Evolutionary conservation across 2,888 invertebrate genomes (phyloP).

Genomic region (Arrhopalites spinosus): DNA sequence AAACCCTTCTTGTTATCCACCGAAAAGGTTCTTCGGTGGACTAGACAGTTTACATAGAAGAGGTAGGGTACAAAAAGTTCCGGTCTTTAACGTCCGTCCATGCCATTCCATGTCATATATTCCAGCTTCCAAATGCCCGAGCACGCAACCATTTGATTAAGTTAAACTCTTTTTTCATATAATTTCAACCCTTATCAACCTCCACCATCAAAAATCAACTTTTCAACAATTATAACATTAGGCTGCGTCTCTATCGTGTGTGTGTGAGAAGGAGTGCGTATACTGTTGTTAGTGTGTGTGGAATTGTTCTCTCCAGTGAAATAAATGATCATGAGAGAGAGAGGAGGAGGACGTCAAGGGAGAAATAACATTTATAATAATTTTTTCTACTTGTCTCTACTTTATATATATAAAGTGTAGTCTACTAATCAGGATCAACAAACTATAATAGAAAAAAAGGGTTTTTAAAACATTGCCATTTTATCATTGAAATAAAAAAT

Average conservation of each 20-base stretch:
- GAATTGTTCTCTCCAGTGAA: not conserved
- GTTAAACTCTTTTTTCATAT: slow-evolving; percentile 26
- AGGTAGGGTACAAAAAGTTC: slow-evolving; percentile 32
- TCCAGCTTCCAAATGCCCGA: slow-evolving; percentile 11
- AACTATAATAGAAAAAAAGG: too few relatives aligned
- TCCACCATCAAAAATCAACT: slow-evolving; percentile 27
- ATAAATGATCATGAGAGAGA: not conserved
- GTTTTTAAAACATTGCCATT: too few relatives aligned
- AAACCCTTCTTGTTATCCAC: slow-evolving; percentile 20
- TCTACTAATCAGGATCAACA: too few relatives aligned
- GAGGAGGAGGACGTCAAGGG: not conserved
- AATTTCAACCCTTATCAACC: slow-evolving; percentile 26
- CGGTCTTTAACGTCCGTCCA: slow-evolving; percentile 22
- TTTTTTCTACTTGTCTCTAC: not conserved
- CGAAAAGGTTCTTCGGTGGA: not conserved
- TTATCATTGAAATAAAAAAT: too few relatives aligned
- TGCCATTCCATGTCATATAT: not conserved
- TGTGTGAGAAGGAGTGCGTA: slow-evolving; percentile 1
- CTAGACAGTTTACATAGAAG: slow-evolving; percentile 34
- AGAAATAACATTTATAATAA: not conserved
- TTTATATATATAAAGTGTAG: not conserved
- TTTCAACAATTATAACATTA: slow-evolving; percentile 38
- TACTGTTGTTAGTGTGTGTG: not conserved
- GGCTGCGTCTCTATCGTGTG: too few relatives aligned
- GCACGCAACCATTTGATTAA: slow-evolving; percentile 37